These are phyloP conservation scores for Tupaia tana DNA, from an alignment of 2,113 vertebrate genomes.

Conservation along the genomic window DNA sequence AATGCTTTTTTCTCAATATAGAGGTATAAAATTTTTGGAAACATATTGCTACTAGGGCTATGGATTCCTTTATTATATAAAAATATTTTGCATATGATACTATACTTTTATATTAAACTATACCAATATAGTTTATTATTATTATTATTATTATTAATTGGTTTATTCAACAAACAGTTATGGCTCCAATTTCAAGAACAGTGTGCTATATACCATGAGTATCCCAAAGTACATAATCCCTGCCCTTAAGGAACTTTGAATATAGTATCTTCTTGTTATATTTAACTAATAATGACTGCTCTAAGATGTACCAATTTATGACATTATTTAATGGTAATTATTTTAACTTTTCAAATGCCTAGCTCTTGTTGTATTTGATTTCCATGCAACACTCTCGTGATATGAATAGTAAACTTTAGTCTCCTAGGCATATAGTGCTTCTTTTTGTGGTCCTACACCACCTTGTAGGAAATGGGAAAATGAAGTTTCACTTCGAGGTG, in stretches of 20 bases:
- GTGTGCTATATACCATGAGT: background rate
- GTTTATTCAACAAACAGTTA: slow-evolving; percentile 14
- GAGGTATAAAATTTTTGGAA: slow-evolving; percentile 14
- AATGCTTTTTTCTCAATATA: background rate
- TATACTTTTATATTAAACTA: background rate
- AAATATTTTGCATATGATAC: slow-evolving; percentile 6
- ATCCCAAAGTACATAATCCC: background rate
- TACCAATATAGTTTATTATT: background rate
- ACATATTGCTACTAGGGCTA: background rate
- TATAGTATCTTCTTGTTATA: slow-evolving; percentile 6
- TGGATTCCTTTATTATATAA: slow-evolving; percentile 41
- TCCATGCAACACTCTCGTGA: background rate
- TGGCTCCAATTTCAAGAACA: background rate
- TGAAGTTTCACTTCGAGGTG: background rate
- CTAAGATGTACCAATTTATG: background rate
- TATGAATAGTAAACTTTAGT: slow-evolving; percentile 4
- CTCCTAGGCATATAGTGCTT: background rate
- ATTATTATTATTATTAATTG: background rate
- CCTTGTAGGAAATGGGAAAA: slow-evolving; percentile 17
- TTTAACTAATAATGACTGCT: slow-evolving; percentile 45
- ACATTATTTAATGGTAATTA: slow-evolving; percentile 18
- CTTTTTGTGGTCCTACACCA: background rate
- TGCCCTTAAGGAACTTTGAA: slow-evolving; percentile 31
- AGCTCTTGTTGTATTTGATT: slow-evolving; percentile 4
- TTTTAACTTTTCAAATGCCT: slow-evolving; percentile 26